These are phyloP conservation scores for Heterohyrax brucei DNA, from an alignment of 2,797 vertebrate species.

Conservation along the genomic window DNA sequence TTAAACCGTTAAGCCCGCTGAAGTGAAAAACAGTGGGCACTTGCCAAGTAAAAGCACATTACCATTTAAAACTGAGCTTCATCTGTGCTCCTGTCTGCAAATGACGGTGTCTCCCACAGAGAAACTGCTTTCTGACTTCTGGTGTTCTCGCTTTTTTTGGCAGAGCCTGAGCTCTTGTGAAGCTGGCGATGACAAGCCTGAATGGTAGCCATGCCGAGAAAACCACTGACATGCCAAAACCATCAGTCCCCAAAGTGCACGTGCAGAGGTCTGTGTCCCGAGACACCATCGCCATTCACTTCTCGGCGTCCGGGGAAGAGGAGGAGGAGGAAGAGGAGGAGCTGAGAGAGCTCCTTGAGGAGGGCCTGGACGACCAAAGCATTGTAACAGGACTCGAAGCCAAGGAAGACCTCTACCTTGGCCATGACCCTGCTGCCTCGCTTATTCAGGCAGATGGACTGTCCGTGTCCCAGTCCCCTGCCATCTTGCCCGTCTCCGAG, in stretches of 20 bases:
- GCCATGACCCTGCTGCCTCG: conserved; percentile 88
- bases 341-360: conserved; percentile 89
- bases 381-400: conserved; percentile 96
- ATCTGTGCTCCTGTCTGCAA: background rate
- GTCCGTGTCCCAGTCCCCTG: conserved; percentile 86
- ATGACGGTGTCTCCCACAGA: background rate
- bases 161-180: conserved; percentile 92
- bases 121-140: conserved; percentile 64
- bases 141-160: conserved; percentile 76
- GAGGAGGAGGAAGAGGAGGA: conserved; percentile 97
- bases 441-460: conserved; percentile 86
- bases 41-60: conserved; percentile 59
- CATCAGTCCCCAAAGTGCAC: conserved; percentile 95
- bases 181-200: conserved; percentile 96
- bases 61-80: background rate
- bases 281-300: conserved; percentile 97
- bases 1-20: conserved; percentile 60
- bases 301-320: conserved; percentile 96
- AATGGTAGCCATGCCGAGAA: conserved; percentile 95
- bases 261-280: conserved; percentile 95
- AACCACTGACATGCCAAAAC: conserved; percentile 92
- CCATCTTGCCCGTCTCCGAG: conserved; percentile 85
- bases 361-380: conserved; percentile 92
- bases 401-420: conserved; percentile 95
- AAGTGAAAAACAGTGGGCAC: conserved; percentile 28